Evolutionary conservation across 2,888 invertebrate species (phyloP).

Genomic region (Agonopterix heracliana): DNA sequence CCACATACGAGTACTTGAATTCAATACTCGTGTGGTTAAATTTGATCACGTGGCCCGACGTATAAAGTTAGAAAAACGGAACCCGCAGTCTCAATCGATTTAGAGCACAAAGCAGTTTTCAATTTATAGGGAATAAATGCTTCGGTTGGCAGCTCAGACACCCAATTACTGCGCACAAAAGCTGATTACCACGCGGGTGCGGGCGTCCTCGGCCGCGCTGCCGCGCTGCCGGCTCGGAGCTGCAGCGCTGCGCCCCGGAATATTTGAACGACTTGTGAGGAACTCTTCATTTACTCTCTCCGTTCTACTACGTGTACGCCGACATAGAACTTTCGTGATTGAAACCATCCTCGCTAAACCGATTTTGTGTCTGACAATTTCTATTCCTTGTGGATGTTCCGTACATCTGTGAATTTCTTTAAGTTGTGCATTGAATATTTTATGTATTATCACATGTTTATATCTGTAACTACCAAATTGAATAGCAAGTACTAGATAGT

Average conservation of each 20-base stretch:
- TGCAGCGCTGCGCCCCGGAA: conserved; percentile 36
- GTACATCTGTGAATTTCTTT: neutral
- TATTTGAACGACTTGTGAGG: conserved; percentile 60
- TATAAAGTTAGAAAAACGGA: conserved; percentile 39
- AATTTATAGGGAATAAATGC: conserved; percentile 75
- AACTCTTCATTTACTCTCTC: conserved; percentile 61
- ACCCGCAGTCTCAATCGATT: conserved; percentile 56
- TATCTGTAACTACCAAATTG: too few relatives aligned
- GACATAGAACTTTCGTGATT: conserved; percentile 42
- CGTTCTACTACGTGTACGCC: conserved; percentile 32
- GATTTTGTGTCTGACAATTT: neutral
- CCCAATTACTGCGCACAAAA: conserved; percentile 75
- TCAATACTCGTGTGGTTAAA: neutral
- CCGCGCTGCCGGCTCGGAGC: conserved; percentile 22
- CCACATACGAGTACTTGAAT: too few relatives aligned
- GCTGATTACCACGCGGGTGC: conserved; percentile 69
- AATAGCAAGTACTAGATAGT: too few relatives aligned
- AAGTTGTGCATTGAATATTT: too few relatives aligned
- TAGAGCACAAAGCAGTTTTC: conserved; percentile 70
- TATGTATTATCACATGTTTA: too few relatives aligned
- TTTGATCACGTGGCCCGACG: conserved; percentile 20
- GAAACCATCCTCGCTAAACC: conserved; percentile 33
- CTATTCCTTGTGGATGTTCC: neutral
- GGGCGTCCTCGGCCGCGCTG: conserved; percentile 33
- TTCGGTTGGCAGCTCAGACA: conserved; percentile 74